Conservation (phyloP, 2,797 vertebrate species). For the Aulostomus chinensis region DNA sequence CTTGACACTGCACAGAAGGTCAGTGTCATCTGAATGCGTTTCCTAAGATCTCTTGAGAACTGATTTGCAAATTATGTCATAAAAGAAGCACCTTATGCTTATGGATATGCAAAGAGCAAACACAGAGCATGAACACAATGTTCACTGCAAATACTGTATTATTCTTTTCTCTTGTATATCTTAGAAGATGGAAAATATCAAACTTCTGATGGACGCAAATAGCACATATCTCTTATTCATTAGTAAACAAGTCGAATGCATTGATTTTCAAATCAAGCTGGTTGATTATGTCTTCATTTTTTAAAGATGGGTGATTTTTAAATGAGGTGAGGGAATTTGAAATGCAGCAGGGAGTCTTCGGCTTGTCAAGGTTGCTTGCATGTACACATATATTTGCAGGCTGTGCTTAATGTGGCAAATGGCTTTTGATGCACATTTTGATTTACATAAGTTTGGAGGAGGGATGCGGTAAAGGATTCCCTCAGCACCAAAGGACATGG, state of each 20-base stretch:
- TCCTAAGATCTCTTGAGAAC: too few relatives aligned
- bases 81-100: background rate
- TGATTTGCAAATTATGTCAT: background rate
- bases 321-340: conserved; percentile 73
- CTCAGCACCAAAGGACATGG: conserved; percentile 74
- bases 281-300: conserved; percentile 79
- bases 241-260: conserved; percentile 77
- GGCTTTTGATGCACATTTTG: conserved; percentile 77
- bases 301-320: conserved; percentile 74
- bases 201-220: conserved; percentile 68
- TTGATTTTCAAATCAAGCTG: conserved; percentile 77
- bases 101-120: too few relatives aligned
- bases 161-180: conserved; percentile 47
- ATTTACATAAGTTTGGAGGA: conserved; percentile 78
- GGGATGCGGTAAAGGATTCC: conserved; percentile 72
- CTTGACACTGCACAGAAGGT: too few relatives aligned
- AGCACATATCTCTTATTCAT: conserved; percentile 73
- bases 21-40: too few relatives aligned
- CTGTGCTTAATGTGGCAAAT: conserved; percentile 76
- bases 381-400: conserved; percentile 73
- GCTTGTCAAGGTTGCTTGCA: conserved; percentile 76
- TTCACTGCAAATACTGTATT: conserved; percentile 64
- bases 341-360: conserved; percentile 71
- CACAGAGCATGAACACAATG: too few relatives aligned
- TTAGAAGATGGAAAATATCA: conserved; percentile 47